Conservation (phyloP, 1,140 invertebrate species). For the Rhyacophila brunnea region DNA sequence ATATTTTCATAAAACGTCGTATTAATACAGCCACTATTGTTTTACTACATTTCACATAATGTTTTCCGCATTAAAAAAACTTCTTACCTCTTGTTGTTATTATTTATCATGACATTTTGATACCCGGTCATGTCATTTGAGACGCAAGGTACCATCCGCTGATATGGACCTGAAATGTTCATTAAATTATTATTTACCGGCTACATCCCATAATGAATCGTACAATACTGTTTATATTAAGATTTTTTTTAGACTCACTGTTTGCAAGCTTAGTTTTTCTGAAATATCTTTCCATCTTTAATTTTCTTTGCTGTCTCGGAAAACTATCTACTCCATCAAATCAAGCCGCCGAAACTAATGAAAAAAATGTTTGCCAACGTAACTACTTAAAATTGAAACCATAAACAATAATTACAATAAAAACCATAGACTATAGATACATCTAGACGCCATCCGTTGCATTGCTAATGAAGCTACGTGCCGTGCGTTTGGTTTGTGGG, state of each 20-base stretch:
- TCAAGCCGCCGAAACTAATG: neutral
- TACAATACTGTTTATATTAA: neutral
- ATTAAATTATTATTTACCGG: neutral
- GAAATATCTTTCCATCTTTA: conserved; percentile 6
- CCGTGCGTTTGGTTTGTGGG: too few species aligned
- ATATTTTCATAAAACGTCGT: too few species aligned
- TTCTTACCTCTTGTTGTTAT: too few species aligned
- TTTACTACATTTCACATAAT: too few species aligned
- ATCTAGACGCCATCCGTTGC: too few species aligned
- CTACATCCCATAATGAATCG: neutral
- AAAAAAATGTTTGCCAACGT: conserved; percentile 14
- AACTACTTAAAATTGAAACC: neutral
- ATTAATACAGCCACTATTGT: too few species aligned
- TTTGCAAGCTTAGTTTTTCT: neutral
- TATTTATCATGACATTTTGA: too few species aligned
- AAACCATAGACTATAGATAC: too few species aligned
- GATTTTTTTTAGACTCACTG: neutral
- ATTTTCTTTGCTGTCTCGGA: neutral
- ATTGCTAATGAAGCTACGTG: too few species aligned
- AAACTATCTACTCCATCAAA: neutral
- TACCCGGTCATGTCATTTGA: too few species aligned
- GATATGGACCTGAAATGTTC: conserved; percentile 5
- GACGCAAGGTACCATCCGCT: neutral
- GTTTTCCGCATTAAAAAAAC: too few species aligned
- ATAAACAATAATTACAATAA: too few species aligned